Base-by-base conservation (phyloP, 2,888 invertebrate genomes). In the Drosophila pegasa region DNA sequence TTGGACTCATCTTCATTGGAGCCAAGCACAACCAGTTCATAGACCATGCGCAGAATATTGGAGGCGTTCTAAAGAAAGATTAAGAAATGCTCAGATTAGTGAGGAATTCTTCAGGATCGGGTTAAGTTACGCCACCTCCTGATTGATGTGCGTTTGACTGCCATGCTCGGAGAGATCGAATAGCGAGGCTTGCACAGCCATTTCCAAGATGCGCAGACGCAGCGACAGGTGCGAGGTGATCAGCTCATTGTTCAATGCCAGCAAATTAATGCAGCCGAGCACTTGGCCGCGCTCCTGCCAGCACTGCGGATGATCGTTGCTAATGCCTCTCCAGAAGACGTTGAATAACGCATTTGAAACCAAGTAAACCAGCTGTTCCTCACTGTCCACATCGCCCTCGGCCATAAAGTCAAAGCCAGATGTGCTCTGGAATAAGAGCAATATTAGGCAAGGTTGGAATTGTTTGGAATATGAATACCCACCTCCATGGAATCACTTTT, bases 251-350 rank as follows among this genome's bases (percentile, higher is more conserved):
- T 93, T 93, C 52, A 94, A 89, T 8, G 93, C 93, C 38, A 94
- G 88, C 38, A 94, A 90, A 90, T 94, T 94, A 31, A 95, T 93
- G 80, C 94, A 94, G 9, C 94, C 93, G 80, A 94, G 91, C 1
- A 95, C 94, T 88, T 94, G 94, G 9, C 94, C 94, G 37, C 94
- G 92, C 78, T 94, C 94, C 92, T 93, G 94, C 94, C 94, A 95
- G 33, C 93, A 93, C 14, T 93, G 92, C 25, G 93, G 92, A 77
- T 93, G 93, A 25, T 93, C 93, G 48, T 94, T 94, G 57, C 93
- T 93, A 20, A 94, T 93, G 16, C 94, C 94, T 71, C 94, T 93
- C 94, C 94, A 94, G 85, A 94, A 92, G 1, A 95, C 90, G 9
- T 94, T 94, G 72, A 94, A 93, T 37, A 94, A 87, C 47, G 94